Conservation (phyloP, 2,888 invertebrate species). For the Papilio demoleus region DNA sequence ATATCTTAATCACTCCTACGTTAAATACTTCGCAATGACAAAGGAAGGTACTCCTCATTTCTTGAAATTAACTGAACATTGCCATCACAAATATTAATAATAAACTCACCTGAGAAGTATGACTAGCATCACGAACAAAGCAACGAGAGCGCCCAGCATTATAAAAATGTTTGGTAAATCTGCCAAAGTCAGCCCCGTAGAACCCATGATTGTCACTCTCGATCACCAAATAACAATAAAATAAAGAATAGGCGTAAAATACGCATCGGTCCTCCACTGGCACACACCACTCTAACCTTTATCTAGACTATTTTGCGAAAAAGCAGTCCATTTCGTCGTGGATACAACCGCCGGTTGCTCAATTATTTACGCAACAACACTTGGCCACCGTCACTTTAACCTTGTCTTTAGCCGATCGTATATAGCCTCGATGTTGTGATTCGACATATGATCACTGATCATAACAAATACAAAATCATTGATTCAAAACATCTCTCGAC, state of each 20-base stretch:
- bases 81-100: slow-evolving; percentile 21
- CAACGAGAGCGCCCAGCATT: slow-evolving; percentile 88
- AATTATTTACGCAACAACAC: slow-evolving; percentile 56
- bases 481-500: slow-evolving; percentile 62
- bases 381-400: slow-evolving; percentile 54
- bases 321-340: slow-evolving; percentile 47
- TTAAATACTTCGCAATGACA: background rate
- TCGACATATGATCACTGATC: slow-evolving; percentile 60
- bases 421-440: slow-evolving; percentile 51
- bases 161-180: slow-evolving; percentile 90
- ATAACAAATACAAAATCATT: slow-evolving; percentile 78
- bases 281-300: slow-evolving; percentile 55
- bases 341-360: slow-evolving; percentile 53
- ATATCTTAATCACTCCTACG: background rate
- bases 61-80: background rate
- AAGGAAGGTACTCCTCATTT: background rate
- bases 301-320: slow-evolving; percentile 55
- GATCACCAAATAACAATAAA: slow-evolving; percentile 49
- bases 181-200: slow-evolving; percentile 85
- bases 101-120: slow-evolving; percentile 88
- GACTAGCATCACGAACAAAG: slow-evolving; percentile 89
- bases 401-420: slow-evolving; percentile 46
- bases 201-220: slow-evolving; percentile 63
- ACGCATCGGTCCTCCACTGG: slow-evolving; percentile 64
- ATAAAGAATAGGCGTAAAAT: slow-evolving; percentile 50